Evolutionary conservation across 2,797 vertebrate species (phyloP).

Genomic region (Odontamblyopus lacepedii): DNA sequence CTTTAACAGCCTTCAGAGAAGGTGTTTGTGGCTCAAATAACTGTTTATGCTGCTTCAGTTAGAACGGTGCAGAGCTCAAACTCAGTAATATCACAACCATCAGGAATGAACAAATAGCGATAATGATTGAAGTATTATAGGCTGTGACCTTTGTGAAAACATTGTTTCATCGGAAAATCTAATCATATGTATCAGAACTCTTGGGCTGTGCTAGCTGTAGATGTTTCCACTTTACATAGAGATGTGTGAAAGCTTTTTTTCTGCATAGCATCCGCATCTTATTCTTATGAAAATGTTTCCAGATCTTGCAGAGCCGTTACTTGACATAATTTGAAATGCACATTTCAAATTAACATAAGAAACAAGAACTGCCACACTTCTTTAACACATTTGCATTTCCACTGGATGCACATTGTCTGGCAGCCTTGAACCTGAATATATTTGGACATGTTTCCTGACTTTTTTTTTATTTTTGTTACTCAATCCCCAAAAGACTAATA

Average conservation of each 20-base stretch:
- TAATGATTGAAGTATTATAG: not conserved
- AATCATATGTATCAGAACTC: not conserved
- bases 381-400: conserved; percentile 6
- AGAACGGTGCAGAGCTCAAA: not conserved
- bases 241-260: not conserved
- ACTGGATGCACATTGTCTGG: conserved; percentile 1
- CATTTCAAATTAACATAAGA: not conserved
- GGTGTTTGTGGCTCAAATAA: not conserved
- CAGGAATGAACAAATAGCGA: not conserved
- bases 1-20: not conserved
- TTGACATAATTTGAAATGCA: conserved; percentile 2
- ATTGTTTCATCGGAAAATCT: not conserved
- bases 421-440: not conserved
- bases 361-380: not conserved
- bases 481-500: not conserved
- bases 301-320: not conserved
- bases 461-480: not conserved
- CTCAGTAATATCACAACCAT: not conserved
- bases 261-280: not conserved
- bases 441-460: not conserved
- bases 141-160: not conserved
- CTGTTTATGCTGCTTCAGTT: not conserved
- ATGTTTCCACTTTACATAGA: not conserved
- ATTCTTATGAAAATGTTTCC: no score
- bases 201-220: not conserved